A percentile compares a stretch with the other conserved stretches of the same genome.
Conservation (phyloP, 2,888 invertebrate genomes). For the Tineola bisselliella region DNA sequence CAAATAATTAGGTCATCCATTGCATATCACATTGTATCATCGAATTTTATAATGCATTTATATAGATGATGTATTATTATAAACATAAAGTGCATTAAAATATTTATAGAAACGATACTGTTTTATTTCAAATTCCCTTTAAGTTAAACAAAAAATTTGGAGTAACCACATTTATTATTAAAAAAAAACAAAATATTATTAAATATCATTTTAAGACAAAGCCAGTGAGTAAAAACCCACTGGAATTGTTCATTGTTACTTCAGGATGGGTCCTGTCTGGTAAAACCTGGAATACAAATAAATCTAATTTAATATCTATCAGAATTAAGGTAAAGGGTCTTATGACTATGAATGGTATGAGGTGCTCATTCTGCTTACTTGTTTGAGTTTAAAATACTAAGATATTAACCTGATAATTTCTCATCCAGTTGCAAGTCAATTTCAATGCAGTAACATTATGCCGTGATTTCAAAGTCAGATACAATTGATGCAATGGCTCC, state of each 20-base stretch:
- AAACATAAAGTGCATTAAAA: conserved; percentile 44
- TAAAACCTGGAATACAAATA: conserved; percentile 54
- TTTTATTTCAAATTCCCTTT: background rate
- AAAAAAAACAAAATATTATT: conserved; percentile 11
- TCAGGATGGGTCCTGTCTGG: conserved; percentile 94
- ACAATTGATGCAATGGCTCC: conserved; percentile 88
- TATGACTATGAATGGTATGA: too few relatives aligned
- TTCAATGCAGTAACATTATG: conserved; percentile 78
- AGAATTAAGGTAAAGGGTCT: too few relatives aligned
- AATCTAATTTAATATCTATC: too few relatives aligned
- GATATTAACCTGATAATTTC: conserved; percentile 83
- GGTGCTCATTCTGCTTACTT: too few relatives aligned
- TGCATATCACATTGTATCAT: conserved; percentile 22
- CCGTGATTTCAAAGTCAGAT: conserved; percentile 77
- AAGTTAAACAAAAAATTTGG: background rate
- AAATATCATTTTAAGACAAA: conserved; percentile 43
- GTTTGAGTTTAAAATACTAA: background rate
- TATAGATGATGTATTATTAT: conserved; percentile 39
- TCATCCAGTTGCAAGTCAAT: conserved; percentile 86
- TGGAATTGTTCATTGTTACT: conserved; percentile 87
- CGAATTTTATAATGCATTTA: conserved; percentile 46
- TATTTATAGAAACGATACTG: conserved; percentile 18
- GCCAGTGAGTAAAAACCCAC: conserved; percentile 89
- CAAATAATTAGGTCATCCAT: conserved; percentile 22
- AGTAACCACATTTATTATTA: background rate